Base-by-base conservation (phyloP, 1,140 invertebrate genomes). In the Ceratosolen fusciceps region DNA sequence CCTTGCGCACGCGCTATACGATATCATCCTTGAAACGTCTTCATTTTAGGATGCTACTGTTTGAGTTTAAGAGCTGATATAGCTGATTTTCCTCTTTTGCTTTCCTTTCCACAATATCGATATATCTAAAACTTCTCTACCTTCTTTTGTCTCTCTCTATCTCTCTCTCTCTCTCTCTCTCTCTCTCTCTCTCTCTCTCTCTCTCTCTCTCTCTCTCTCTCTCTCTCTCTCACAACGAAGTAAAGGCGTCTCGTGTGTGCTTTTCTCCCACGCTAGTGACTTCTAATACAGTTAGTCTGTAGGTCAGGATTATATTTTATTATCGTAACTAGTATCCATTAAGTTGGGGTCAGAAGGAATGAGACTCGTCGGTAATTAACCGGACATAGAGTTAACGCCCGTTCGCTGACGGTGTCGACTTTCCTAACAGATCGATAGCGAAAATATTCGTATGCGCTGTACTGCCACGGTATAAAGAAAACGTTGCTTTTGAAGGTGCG, bases 401-500 rank as follows among this genome's bases (percentile, higher is more conserved):
- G 60, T 56, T 58, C 56, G 62, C 39, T 62, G 54, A 52, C 24
- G 43, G 39, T 39, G 67, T 24, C 26, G 68, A 12, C 16, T 9
- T 24, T 19, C 34, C 34, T 54, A n/a, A 21, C 54, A 24, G 74
- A 67, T 74, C 82, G 77, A 74, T 73, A 65, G 77, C 14, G 10
- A 52, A 60, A 58, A 52, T n/a, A 72, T 56, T 71, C 19, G 60
- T 19, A 9, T 12, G 21, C 31, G 21, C 19, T 65, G 9, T 19
- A 52, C 67, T 65, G 65, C 83, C 68, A 79, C 82, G 80, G 82
- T 68, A 82, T 82, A 83, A 87, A 86, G 84, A 86, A 85, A 86
- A 86, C 83, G 83, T 81, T 84, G 81, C 79, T 31, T 68, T n/a
- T n/a, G n/a, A 77, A 88, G 85, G 87, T 79, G 86, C 86, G 83